Percentiles rank a stretch among this genome's conserved stretches.
Conservation (phyloP, 1,140 invertebrate genomes). For the Scylla paramamosain region DNA sequence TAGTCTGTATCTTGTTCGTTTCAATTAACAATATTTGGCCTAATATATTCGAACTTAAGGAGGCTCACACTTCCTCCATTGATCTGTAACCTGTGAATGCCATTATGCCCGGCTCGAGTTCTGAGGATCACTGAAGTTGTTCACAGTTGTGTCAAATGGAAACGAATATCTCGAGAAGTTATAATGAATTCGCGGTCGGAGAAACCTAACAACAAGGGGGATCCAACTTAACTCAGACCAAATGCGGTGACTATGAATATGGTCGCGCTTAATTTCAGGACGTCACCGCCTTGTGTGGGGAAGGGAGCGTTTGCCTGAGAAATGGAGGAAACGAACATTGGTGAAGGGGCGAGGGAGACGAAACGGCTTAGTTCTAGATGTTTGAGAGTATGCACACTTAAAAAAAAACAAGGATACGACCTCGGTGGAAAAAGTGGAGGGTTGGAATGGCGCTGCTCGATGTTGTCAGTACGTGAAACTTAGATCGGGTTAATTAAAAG, state of each 20-base stretch:
- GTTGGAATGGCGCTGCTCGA: too few species aligned
- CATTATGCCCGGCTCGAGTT: neutral
- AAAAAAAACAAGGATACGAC: too few species aligned
- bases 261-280: neutral
- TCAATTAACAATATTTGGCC: neutral
- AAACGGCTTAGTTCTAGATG: too few species aligned
- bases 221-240: neutral
- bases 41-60: neutral
- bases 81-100: neutral
- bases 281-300: neutral
- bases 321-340: too few species aligned
- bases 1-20: too few species aligned
- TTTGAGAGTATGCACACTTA: too few species aligned
- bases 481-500: too few species aligned
- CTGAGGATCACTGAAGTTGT: neutral
- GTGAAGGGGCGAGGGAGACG: too few species aligned
- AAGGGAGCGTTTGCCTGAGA: too few species aligned
- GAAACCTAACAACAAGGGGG: neutral
- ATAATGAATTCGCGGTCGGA: neutral
- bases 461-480: too few species aligned
- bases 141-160: neutral
- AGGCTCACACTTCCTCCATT: neutral
- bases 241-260: neutral
- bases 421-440: too few species aligned
- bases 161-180: constrained; percentile 1